Percentiles rank a stretch among this genome's conserved stretches.
phyloP scores from a whole-genome alignment of 2,797 vertebrate species.

The Gobio occitaniae region DNA sequence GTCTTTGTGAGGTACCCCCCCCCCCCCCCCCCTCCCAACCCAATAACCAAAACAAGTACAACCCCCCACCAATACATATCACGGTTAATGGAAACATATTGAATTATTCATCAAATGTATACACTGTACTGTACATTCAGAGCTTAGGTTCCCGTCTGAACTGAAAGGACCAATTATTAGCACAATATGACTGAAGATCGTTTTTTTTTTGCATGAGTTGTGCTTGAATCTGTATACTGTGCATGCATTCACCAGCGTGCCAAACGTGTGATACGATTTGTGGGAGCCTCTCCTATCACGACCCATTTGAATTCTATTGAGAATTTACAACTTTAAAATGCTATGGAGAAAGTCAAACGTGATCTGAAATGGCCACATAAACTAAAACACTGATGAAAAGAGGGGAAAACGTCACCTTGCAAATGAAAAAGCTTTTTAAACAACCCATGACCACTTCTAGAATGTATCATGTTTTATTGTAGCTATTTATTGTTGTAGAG shows the following conservation, averaged over 20 bases:
- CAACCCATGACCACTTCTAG: too few relatives aligned
- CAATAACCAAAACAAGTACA: too few relatives aligned
- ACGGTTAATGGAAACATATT: too few relatives aligned
- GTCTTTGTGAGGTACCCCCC: too few relatives aligned
- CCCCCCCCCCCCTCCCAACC: too few relatives aligned
- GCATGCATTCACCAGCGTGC: neutral
- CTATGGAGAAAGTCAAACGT: neutral
- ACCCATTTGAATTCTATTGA: neutral
- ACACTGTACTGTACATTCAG: neutral
- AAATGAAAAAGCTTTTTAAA: too few relatives aligned
- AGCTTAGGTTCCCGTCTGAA: neutral
- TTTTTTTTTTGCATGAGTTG: neutral
- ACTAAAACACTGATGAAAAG: neutral
- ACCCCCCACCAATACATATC: too few relatives aligned
- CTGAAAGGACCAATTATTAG: neutral
- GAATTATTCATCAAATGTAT: too few relatives aligned
- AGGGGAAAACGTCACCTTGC: neutral
- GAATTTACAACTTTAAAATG: neutral
- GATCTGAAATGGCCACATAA: neutral
- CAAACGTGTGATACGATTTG: neutral
- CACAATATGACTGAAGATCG: neutral
- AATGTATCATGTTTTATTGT: neutral
- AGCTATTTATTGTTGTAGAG: neutral
- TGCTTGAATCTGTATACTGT: neutral
- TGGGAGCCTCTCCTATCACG: neutral